Evolutionary conservation across 2,888 invertebrate species (phyloP).

Genomic region (Lycophotia porphyrea): DNA sequence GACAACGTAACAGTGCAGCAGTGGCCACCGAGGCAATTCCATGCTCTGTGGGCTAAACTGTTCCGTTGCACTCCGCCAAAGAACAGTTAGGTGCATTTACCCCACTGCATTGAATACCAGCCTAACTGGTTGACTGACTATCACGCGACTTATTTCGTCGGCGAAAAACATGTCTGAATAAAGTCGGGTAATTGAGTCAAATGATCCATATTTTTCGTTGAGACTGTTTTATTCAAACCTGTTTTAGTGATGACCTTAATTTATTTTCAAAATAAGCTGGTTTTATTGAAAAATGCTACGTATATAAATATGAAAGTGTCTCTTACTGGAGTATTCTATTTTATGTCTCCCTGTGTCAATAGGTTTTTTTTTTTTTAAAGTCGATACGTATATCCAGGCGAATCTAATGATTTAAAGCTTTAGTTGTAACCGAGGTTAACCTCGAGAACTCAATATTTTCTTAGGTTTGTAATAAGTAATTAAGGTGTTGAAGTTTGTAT

Average conservation of each 20-base stretch:
- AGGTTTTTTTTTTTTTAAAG: too few relatives aligned
- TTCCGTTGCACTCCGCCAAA: constrained; percentile 49
- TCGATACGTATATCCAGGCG: neutral
- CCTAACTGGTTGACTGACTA: constrained; percentile 20
- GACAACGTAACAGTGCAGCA: neutral
- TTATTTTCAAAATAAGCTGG: neutral
- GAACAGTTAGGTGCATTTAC: constrained; percentile 70
- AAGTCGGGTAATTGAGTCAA: constrained; percentile 12
- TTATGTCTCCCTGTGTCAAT: neutral
- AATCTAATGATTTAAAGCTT: neutral
- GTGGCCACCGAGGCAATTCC: neutral
- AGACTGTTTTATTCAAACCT: neutral
- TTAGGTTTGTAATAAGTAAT: too few relatives aligned
- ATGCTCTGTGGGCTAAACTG: constrained; percentile 8
- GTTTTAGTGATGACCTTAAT: neutral
- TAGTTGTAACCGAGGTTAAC: neutral
- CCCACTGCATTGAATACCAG: constrained; percentile 46
- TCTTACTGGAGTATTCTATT: neutral
- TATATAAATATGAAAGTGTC: neutral
- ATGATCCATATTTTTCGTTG: constrained; percentile 4
- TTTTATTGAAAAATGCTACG: neutral
- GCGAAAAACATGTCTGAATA: constrained; percentile 1
- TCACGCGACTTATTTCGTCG: constrained; percentile 28
- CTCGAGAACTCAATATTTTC: neutral
- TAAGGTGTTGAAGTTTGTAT: neutral